A percentile compares a stretch with the other conserved stretches of the same genome.
Evolutionary conservation across 2,888 invertebrate genomes (phyloP).

Genomic region (Ypsolopha sequella): DNA sequence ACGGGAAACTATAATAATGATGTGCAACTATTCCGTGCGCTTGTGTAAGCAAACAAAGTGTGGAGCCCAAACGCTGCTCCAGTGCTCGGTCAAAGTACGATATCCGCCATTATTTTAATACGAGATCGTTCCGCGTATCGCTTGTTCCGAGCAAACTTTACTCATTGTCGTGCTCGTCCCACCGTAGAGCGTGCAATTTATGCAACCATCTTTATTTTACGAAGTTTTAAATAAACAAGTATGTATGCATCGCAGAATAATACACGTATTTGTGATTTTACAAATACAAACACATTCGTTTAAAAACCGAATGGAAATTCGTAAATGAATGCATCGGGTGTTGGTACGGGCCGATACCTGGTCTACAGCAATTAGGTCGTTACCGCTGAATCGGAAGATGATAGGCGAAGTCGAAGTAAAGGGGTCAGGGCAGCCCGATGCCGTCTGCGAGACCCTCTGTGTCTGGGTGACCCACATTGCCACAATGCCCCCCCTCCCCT

Average conservation of each 20-base stretch:
- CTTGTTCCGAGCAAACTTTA: not conserved
- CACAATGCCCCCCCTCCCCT: slow-evolving; percentile 59
- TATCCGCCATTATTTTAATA: slow-evolving; percentile 2
- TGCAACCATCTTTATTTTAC: not conserved
- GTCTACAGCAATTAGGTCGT: not conserved
- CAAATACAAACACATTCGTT: no score
- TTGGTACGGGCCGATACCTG: not conserved
- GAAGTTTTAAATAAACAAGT: not conserved
- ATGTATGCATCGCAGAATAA: no score
- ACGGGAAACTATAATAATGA: slow-evolving; percentile 40
- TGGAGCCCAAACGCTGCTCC: not conserved
- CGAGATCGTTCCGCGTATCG: not conserved
- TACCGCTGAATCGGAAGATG: not conserved
- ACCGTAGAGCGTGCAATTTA: not conserved
- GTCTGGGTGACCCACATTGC: slow-evolving; percentile 46
- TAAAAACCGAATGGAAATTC: no score
- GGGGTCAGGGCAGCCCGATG: slow-evolving; percentile 27
- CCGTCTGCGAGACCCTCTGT: not conserved
- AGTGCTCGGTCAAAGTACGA: slow-evolving; percentile 2
- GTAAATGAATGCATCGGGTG: no score
- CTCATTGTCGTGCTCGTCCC: not conserved
- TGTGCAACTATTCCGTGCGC: slow-evolving; percentile 19
- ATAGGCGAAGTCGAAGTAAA: slow-evolving; percentile 31
- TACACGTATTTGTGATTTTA: no score
- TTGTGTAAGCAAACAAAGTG: not conserved